Conservation (phyloP, 2,797 vertebrate species). For the Taenioides sp. region DNA sequence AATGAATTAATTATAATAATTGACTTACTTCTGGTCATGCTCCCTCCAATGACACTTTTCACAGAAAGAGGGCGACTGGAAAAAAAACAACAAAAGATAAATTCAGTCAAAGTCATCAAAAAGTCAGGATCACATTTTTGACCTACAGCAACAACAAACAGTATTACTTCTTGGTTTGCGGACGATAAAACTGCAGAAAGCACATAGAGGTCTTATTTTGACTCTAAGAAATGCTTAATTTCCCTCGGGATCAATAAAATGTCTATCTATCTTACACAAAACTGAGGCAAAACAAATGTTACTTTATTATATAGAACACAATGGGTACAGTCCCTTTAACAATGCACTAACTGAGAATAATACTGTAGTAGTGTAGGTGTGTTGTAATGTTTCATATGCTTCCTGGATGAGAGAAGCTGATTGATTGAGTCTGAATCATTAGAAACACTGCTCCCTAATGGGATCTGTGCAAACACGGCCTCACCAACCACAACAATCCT, state of each 20-base stretch:
- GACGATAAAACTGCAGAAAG: no score
- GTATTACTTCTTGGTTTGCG: no score
- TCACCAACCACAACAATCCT: slow-evolving; percentile 18
- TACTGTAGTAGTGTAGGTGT: no score
- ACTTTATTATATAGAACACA: neutral
- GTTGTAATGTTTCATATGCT: neutral
- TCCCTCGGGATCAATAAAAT: no score
- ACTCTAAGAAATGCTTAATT: no score
- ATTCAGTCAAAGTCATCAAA: neutral
- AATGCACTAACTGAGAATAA: neutral
- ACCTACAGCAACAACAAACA: no score
- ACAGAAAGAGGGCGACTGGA: slow-evolving; percentile 89
- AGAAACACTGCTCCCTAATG: slow-evolving; percentile 17
- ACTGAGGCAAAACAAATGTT: no score
- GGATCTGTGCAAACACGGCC: slow-evolving; percentile 7
- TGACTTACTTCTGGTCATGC: slow-evolving; percentile 89
- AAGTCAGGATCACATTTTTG: neutral
- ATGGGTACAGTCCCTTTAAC: neutral
- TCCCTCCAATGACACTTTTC: slow-evolving; percentile 91
- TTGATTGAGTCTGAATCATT: slow-evolving; percentile 47
- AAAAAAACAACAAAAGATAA: neutral
- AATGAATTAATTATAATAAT: no score
- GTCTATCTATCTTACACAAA: no score
- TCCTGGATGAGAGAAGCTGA: slow-evolving; percentile 1
- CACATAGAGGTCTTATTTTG: no score